Percentiles rank a stretch among this genome's conserved stretches.
These are phyloP conservation scores for Diploscapter pachys DNA, from an alignment of 1,140 invertebrate genomes.

Conservation along the genomic window DNA sequence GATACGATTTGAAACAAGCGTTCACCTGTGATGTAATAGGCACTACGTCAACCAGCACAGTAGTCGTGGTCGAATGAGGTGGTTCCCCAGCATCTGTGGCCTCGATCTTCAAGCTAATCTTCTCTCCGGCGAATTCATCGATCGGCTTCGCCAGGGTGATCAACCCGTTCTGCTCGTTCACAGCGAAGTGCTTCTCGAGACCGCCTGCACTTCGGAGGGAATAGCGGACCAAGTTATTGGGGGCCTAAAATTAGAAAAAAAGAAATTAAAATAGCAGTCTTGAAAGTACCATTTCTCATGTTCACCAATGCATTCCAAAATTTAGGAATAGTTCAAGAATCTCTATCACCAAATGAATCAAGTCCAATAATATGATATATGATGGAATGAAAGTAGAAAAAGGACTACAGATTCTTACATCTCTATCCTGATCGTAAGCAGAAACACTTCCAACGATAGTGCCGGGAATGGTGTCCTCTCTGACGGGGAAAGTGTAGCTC, in stretches of 20 bases:
- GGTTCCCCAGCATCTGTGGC: slow-evolving; percentile 49
- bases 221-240: slow-evolving; percentile 53
- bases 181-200: slow-evolving; percentile 41
- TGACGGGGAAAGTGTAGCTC: slow-evolving; percentile 45
- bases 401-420: slow-evolving; percentile 40
- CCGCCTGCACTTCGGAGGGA: slow-evolving; percentile 42
- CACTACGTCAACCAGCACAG: slow-evolving; percentile 48
- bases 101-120: slow-evolving; percentile 46
- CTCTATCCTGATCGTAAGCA: slow-evolving; percentile 53
- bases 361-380: too few species aligned
- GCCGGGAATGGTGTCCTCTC: slow-evolving; percentile 45
- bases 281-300: not conserved
- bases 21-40: too few species aligned
- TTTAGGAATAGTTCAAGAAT: too few species aligned
- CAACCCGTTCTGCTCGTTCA: slow-evolving; percentile 48
- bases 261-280: slow-evolving; percentile 10
- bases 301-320: too few species aligned
- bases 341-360: too few species aligned
- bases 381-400: too few species aligned
- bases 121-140: slow-evolving; percentile 43
- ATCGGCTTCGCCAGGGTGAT: slow-evolving; percentile 40
- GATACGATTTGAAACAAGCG: too few species aligned
- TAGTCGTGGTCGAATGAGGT: slow-evolving; percentile 42
- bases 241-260: too few species aligned
- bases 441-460: slow-evolving; percentile 55